Evolutionary conservation across 1,140 invertebrate genomes (phyloP).

Genomic region (Parapsyche elsis): DNA sequence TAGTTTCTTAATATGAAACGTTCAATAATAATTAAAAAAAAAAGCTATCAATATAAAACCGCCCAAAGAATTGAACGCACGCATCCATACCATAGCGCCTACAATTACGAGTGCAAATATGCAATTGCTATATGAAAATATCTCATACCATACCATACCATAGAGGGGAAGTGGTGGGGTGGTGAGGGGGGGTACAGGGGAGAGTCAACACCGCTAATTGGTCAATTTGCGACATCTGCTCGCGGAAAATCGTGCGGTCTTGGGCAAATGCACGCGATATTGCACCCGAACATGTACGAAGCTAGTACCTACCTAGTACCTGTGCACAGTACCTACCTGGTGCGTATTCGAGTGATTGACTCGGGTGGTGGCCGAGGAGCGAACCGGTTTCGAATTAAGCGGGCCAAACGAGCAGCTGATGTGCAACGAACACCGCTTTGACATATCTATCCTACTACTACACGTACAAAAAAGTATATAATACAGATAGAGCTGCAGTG

Average conservation of each 20-base stretch:
- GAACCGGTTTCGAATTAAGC: slow-evolving; percentile 8
- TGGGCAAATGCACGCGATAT: neutral
- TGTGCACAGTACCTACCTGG: too few species aligned
- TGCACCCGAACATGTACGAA: neutral
- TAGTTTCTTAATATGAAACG: too few species aligned
- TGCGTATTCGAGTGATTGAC: slow-evolving; percentile 21
- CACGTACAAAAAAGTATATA: too few species aligned
- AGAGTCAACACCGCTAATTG: slow-evolving; percentile 27
- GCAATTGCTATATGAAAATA: neutral
- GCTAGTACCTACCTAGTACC: too few species aligned
- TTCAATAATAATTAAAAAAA: too few species aligned
- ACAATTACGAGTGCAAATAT: slow-evolving; percentile 1
- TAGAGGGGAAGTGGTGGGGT: too few species aligned
- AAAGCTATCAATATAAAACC: too few species aligned
- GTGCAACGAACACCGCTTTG: neutral
- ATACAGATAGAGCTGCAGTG: too few species aligned
- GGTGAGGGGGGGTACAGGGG: neutral
- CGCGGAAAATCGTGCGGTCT: slow-evolving; percentile 2
- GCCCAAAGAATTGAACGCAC: too few species aligned
- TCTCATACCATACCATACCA: neutral
- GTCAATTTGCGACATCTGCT: slow-evolving; percentile 36
- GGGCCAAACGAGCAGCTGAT: neutral
- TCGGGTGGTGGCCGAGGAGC: too few species aligned
- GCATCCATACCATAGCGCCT: too few species aligned
- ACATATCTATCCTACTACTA: neutral